Conservation (phyloP, 2,888 invertebrate species). For the Atethmia centrago region DNA sequence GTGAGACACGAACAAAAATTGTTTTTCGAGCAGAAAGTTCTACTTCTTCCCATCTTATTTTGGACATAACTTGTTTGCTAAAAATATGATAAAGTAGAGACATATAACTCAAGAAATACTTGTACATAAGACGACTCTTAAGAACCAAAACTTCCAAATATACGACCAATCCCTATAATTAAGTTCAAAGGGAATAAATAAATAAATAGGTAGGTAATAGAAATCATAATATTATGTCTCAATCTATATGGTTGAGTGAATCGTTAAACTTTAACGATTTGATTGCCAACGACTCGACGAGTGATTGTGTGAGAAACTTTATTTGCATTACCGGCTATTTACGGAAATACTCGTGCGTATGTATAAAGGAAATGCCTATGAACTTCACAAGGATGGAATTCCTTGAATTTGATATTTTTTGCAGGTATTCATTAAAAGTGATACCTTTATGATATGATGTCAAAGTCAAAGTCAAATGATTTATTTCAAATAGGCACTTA, state of each 20-base stretch:
- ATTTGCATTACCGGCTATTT: no score
- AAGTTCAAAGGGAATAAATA: constrained; percentile 19
- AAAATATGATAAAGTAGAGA: not conserved
- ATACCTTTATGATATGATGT: no score
- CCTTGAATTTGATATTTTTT: no score
- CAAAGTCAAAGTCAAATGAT: no score
- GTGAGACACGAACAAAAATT: not conserved
- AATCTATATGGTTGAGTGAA: constrained; percentile 4
- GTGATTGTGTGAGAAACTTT: not conserved
- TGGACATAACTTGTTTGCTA: not conserved
- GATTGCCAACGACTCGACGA: constrained; percentile 4
- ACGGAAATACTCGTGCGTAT: no score
- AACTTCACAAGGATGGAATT: no score
- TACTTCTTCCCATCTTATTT: not conserved
- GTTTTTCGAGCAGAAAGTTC: not conserved
- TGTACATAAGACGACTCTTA: no score
- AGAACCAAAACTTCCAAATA: not conserved
- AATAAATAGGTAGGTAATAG: constrained; percentile 20
- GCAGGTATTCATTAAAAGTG: no score
- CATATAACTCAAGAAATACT: no score
- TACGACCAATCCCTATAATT: not conserved
- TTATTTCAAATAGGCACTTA: no score
- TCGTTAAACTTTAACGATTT: constrained; percentile 52
- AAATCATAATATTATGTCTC: constrained; percentile 27
- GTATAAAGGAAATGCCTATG: no score